Base-by-base conservation (phyloP, 2,888 invertebrate genomes). In the Acholoe squamosa region DNA sequence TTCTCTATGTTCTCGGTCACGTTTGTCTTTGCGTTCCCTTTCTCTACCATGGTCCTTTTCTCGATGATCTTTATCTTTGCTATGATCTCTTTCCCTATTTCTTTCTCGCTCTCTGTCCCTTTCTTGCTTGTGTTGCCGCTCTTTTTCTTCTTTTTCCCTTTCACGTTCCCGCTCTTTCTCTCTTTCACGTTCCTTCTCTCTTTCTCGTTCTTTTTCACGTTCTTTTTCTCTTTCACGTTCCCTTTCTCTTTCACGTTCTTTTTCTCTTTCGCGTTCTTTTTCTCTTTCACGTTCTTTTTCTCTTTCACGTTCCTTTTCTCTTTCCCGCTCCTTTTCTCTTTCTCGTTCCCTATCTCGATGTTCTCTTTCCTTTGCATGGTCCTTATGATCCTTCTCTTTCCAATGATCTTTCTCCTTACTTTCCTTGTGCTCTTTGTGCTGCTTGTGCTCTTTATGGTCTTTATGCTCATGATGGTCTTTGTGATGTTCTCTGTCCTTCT, bases 351-450 rank as follows among this genome's bases (percentile, higher is more conserved):
- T 84, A n/a, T 84, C 84, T 84, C 84, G 43, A 84, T 43, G 31
- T 28, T 77, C 84, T 43, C 84, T 31, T 43, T 84, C 84, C 16
- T 52, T 33, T n/a, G 34, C 14, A 33, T 51, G 33, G n/a, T 84
- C 84, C 43, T 28, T 84, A 14, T 43, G 84, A n/a, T 84, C 84
- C 67, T 67, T 89, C 7, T 89, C 67, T 67, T 34, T 25, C 28
- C 7, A 3, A 67, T 89, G 3, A 3, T 89, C 67, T n/a, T 56
- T 56, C 31, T 89, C 67, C n/a, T 71, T 34, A 33, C 33, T 43
- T n/a, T 89, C 67, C 7, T 67, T 19, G 0, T 76, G 19, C 10
- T 89, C 76, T 77, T 51, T 76, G 28, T 71, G 51, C 5, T 71
- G 51, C 31, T 76, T 34, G 51, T 89, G 31, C 0, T 34, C 76